Percentiles rank a stretch among this genome's conserved stretches.
These are phyloP conservation scores for Drosophila miranda DNA, from an alignment of 1,140 invertebrate species.

Conservation along the genomic window DNA sequence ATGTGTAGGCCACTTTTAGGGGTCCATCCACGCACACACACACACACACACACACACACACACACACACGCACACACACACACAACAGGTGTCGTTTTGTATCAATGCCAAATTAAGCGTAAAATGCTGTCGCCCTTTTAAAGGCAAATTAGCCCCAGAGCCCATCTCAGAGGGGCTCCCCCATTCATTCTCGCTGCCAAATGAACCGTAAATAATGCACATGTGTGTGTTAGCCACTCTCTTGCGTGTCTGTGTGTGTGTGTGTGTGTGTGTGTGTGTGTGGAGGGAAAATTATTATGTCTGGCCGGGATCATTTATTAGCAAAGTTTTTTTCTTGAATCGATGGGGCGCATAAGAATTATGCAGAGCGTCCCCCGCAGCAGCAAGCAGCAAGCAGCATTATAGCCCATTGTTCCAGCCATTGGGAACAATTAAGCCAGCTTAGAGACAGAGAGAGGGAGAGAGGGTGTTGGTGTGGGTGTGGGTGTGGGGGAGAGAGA, in stretches of 20 bases:
- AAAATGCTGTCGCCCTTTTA: slow-evolving; percentile 71
- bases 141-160: slow-evolving; percentile 55
- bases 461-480: slow-evolving; percentile 6
- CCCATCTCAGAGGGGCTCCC: neutral
- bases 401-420: slow-evolving; percentile 43
- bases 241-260: neutral
- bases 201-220: slow-evolving; percentile 69
- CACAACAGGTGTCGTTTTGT: slow-evolving; percentile 50
- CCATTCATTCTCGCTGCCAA: slow-evolving; percentile 32
- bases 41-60: neutral
- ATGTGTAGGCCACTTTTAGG: slow-evolving; percentile 54
- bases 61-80: neutral
- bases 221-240: slow-evolving; percentile 6
- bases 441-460: slow-evolving; percentile 34
- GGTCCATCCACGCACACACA: neutral
- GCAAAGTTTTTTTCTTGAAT: slow-evolving; percentile 43
- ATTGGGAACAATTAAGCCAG: slow-evolving; percentile 50
- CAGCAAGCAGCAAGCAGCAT: slow-evolving; percentile 17
- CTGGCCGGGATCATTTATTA: slow-evolving; percentile 52
- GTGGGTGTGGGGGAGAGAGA: slow-evolving; percentile 20
- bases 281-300: slow-evolving; percentile 37
- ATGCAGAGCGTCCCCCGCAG: slow-evolving; percentile 32
- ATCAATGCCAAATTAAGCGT: slow-evolving; percentile 74
- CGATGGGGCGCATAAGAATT: slow-evolving; percentile 60
- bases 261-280: slow-evolving; percentile 8